Conservation (phyloP, 2,113 vertebrate species). For the Callorhinus ursinus region DNA sequence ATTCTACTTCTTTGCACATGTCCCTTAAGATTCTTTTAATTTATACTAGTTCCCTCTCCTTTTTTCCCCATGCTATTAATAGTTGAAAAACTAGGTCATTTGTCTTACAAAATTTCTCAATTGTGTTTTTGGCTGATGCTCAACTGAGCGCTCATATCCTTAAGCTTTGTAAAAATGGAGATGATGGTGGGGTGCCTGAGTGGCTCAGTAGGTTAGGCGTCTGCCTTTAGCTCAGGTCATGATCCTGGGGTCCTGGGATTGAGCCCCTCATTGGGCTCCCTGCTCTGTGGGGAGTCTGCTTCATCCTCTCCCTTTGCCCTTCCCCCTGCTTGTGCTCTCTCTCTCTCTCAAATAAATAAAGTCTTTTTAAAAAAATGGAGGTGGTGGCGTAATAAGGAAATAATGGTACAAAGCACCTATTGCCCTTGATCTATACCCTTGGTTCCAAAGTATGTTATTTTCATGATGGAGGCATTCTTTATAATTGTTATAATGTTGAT, state of each 20-base stretch:
- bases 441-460: neutral
- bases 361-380: neutral
- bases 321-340: too few species aligned
- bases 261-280: too few species aligned
- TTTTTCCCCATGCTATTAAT: neutral
- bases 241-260: too few species aligned
- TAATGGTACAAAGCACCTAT: neutral
- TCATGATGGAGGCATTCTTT: neutral
- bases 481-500: neutral
- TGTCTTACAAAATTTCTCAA: neutral
- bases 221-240: too few species aligned
- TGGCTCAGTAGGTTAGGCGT: too few species aligned
- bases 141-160: neutral
- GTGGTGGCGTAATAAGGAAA: neutral
- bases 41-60: neutral
- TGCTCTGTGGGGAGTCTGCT: too few species aligned
- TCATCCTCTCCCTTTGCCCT: too few species aligned
- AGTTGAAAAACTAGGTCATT: neutral
- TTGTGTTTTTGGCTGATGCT: neutral
- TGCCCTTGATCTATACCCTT: neutral
- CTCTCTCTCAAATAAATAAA: too few species aligned
- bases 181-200: neutral
- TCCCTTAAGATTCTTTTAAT: neutral
- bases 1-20: neutral
- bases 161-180: neutral